A percentile compares a stretch with the other conserved stretches of the same genome.
phyloP scores from a whole-genome alignment of 2,113 vertebrate species.

The Charina bottae region DNA sequence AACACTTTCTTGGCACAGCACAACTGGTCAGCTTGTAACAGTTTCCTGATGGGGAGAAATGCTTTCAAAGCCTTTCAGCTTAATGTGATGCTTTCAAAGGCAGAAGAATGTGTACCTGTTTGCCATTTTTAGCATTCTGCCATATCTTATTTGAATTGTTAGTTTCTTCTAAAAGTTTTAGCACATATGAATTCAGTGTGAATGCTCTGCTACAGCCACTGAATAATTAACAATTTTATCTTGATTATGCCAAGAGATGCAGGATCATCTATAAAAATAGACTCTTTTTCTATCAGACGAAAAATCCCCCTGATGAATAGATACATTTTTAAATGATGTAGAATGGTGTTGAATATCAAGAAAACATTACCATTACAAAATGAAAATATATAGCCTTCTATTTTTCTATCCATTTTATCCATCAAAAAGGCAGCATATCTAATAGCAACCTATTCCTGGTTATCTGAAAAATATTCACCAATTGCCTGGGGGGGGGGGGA shows the following conservation, averaged over 20 bases:
- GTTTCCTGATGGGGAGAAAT: neutral
- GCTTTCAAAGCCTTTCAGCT: neutral
- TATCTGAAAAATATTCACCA: neutral
- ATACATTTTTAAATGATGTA: neutral
- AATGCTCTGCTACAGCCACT: neutral
- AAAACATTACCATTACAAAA: conserved; percentile 23
- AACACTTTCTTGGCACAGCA: neutral
- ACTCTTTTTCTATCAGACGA: neutral
- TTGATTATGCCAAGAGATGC: neutral
- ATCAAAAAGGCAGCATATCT: neutral
- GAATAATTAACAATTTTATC: conserved; percentile 29
- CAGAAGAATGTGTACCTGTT: neutral
- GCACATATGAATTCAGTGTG: neutral
- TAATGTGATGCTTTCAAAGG: neutral
- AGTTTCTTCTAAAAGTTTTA: neutral
- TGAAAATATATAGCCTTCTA: neutral
- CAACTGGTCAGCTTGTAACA: neutral
- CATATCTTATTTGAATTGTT: neutral
- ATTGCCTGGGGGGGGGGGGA: neutral
- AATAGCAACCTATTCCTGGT: neutral
- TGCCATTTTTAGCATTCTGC: neutral
- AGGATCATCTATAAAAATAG: conserved; percentile 11
- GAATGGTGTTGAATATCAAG: neutral
- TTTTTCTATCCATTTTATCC: neutral
- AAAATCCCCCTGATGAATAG: neutral